A percentile compares a stretch with the other conserved stretches of the same genome.
Conservation (phyloP, 92 coral and sea anemone genomes). For the Isaurus tuberculatus region DNA sequence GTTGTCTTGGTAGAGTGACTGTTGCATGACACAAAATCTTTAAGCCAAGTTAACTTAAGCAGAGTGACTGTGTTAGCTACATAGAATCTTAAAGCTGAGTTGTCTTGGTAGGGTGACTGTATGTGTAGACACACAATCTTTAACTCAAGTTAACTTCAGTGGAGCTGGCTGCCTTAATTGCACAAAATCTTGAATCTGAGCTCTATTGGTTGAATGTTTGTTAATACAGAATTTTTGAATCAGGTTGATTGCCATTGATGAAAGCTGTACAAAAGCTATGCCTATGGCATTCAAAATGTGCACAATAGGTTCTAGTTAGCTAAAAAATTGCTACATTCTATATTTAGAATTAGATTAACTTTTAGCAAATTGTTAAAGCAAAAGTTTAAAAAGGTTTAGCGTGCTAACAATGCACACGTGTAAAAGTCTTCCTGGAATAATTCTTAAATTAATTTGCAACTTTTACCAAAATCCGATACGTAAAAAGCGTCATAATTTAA, state of each 20-base stretch:
- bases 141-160: neutral
- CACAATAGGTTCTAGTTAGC: neutral
- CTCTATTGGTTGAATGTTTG: neutral
- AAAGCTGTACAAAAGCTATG: neutral
- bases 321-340: neutral
- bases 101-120: no score
- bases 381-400: no score
- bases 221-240: slow-evolving; percentile 6
- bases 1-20: neutral
- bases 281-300: neutral
- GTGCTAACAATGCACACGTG: no score
- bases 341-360: neutral
- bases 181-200: neutral
- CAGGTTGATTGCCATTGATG: neutral
- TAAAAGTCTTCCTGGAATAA: no score
- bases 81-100: no score
- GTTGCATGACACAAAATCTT: neutral
- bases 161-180: neutral
- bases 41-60: neutral
- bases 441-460: no score
- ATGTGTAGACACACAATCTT: neutral
- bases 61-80: neutral
- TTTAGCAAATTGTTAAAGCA: neutral
- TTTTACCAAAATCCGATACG: no score
- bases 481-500: no score